These are phyloP conservation scores for Zhengitettix transpicula DNA, from an alignment of 2,888 invertebrate species.

Conservation along the genomic window DNA sequence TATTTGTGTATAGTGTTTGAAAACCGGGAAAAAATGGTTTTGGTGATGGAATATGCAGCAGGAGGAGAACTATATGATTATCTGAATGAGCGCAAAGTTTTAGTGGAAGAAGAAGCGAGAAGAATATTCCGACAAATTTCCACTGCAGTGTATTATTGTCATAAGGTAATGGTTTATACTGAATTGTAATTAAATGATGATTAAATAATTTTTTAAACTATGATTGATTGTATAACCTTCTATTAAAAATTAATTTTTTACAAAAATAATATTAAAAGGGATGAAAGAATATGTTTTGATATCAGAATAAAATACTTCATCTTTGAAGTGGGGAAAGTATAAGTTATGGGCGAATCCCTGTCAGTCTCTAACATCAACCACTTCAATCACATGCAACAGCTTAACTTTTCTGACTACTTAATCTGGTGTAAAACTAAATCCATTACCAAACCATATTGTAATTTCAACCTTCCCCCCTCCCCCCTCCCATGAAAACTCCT, in stretches of 20 bases:
- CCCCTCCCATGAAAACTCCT: too few species aligned
- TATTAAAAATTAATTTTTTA: not conserved
- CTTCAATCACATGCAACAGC: too few species aligned
- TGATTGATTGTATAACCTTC: not conserved
- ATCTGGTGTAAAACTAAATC: too few species aligned
- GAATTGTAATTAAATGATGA: not conserved
- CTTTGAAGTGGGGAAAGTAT: too few species aligned
- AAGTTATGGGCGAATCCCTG: too few species aligned
- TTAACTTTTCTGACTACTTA: too few species aligned
- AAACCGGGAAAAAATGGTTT: conserved; percentile 97
- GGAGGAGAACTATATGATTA: conserved; percentile 98
- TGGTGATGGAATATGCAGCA: conserved; percentile 98
- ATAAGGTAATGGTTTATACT: conserved; percentile 40
- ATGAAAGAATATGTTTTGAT: too few species aligned
- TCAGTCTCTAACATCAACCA: too few species aligned
- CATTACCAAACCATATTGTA: too few species aligned
- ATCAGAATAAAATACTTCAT: too few species aligned
- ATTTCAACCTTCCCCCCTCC: too few species aligned
- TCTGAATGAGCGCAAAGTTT: conserved; percentile 77
- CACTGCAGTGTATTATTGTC: conserved; percentile 93
- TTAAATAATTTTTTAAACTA: not conserved
- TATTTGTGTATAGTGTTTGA: conserved; percentile 70
- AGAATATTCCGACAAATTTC: conserved; percentile 92
- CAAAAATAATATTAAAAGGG: too few species aligned
- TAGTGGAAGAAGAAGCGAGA: conserved; percentile 82